Conservation (phyloP, 2,797 vertebrate species). For the Pangasius larnaudii region DNA sequence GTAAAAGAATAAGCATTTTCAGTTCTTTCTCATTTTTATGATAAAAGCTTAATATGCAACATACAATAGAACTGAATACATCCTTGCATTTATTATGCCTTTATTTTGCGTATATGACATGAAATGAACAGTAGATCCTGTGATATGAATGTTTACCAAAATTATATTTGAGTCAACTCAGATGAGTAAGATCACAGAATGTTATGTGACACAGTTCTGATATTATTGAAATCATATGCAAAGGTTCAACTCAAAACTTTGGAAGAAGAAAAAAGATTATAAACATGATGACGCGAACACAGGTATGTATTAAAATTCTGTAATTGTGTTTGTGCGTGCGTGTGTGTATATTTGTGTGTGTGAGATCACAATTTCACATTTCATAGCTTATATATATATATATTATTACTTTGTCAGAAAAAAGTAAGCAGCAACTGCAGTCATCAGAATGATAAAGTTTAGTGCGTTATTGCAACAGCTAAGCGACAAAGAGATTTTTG, state of each 20-base stretch:
- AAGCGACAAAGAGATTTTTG: neutral
- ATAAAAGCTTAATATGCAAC: neutral
- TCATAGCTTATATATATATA: neutral
- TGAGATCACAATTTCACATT: neutral
- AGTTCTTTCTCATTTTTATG: neutral
- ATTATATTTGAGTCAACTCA: neutral
- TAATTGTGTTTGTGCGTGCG: neutral
- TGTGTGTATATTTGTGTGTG: neutral
- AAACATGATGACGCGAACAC: neutral
- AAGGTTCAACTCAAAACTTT: neutral
- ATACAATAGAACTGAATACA: neutral
- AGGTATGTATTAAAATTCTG: neutral
- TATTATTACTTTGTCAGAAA: neutral
- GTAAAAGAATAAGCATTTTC: conserved; percentile 19
- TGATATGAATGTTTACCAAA: neutral
- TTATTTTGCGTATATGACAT: neutral
- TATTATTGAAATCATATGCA: neutral
- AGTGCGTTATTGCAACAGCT: neutral
- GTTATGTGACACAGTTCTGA: neutral
- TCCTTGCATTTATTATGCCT: neutral
- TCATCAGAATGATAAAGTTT: neutral
- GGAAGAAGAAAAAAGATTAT: neutral
- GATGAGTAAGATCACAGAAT: neutral
- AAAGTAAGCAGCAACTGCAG: neutral
- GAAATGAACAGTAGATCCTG: neutral